Evolutionary conservation across 2,888 invertebrate genomes (phyloP), one percentile per base, ranked within the genome.

Genomic region (Branchipolynoe longqiensis): DNA sequence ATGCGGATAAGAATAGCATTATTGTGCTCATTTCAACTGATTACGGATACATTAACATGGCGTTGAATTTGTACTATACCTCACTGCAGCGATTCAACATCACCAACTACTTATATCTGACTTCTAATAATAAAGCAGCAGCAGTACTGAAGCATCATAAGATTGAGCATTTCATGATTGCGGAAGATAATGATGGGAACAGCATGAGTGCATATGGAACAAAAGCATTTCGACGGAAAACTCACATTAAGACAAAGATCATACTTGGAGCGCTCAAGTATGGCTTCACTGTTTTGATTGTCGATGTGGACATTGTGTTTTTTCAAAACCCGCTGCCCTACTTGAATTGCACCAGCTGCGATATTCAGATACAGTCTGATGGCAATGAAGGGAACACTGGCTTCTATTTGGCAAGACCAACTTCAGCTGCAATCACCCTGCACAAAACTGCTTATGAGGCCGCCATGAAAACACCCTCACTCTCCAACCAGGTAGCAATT

Each of bases 201-300:
- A 2, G 8, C 0, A 33, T 38, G 25, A 87, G 86, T 54, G 87
- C 86, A 54, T 89, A 86, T 64, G 88, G 88, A 2, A 83, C 83
- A 0, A 54, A 33, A 0, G 81, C 40, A 1, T 89, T 88, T 83
- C 73, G 81, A 40, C 58, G 69, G 25, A 88, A 86, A 62, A 88
- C 88, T 1, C 88, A 89, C 82, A 64, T 87, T 4, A 89, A 89
- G 48, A 89, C 89, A 2, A 84, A 74, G 12, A 83, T 89, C 25
- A 73, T 87, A 56, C 84, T 89, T 18, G 86, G 86, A 41, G 85
- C 86, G 0, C 59, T 89, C 64, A 85, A 54, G 28, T 56, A 85
- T 8, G 83, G 81, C 0, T 87, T 81, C 36, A 78, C 83, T 28
- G 87, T 87, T 25, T 82, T 89, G 0, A 56, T 89, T 36, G 40